Percentiles rank a stretch among this genome's conserved stretches.
Evolutionary conservation across 2,888 invertebrate species (phyloP).

Genomic region (Rugalucina vietnamica): DNA sequence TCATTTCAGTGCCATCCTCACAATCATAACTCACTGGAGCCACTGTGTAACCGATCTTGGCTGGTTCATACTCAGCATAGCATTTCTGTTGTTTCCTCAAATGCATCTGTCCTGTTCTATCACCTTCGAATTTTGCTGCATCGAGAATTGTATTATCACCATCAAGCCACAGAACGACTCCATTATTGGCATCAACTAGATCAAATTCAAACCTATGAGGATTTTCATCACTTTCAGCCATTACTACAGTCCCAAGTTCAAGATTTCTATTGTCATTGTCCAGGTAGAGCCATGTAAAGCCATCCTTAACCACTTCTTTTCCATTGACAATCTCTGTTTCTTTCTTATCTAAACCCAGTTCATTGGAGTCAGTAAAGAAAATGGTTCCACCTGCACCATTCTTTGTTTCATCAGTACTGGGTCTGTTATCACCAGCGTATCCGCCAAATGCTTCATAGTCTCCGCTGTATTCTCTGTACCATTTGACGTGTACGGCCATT

Average conservation of each 20-base stretch:
- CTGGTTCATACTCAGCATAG: conserved; percentile 70
- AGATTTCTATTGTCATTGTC: conserved; percentile 75
- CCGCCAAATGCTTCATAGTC: conserved; percentile 69
- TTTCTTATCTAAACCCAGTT: conserved; percentile 56
- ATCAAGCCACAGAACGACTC: conserved; percentile 68
- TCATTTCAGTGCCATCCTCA: conserved; percentile 67
- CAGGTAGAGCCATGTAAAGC: conserved; percentile 63
- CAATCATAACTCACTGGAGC: conserved; percentile 75
- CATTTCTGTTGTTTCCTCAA: conserved; percentile 63
- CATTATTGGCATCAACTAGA: conserved; percentile 68
- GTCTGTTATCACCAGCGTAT: conserved; percentile 37
- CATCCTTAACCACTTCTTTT: conserved; percentile 55
- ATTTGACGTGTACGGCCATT: conserved; percentile 68
- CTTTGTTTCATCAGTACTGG: conserved; percentile 44
- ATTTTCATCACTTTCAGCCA: conserved; percentile 53
- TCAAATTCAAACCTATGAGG: conserved; percentile 65
- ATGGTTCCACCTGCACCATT: conserved; percentile 73
- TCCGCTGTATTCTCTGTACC: conserved; percentile 71
- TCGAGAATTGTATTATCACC: conserved; percentile 63
- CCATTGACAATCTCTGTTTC: conserved; percentile 54
- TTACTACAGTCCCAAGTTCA: conserved; percentile 68
- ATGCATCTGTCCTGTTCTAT: conserved; percentile 73
- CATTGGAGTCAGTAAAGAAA: conserved; percentile 66
- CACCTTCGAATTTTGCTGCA: conserved; percentile 74
- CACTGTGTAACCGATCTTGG: conserved; percentile 71